Evolutionary conservation across 2,797 vertebrate genomes (phyloP).

Genomic region (Lithobates sylvaticus): DNA sequence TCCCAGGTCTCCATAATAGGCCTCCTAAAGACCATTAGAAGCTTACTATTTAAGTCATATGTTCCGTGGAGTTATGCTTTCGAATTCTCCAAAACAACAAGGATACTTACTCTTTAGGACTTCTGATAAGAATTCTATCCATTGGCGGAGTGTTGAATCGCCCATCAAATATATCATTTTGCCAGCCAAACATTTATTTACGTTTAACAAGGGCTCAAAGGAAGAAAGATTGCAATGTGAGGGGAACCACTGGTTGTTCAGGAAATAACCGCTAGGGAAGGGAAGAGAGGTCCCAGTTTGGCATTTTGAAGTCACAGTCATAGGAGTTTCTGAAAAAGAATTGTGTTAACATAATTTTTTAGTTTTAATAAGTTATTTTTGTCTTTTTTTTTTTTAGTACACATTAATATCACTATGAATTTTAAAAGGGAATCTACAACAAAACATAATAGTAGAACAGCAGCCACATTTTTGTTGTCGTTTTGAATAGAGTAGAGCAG

Average conservation of each 20-base stretch:
- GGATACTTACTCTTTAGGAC: slow-evolving; percentile 58
- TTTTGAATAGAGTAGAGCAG: no score
- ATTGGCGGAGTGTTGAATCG: slow-evolving; percentile 67
- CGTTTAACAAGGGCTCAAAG: slow-evolving; percentile 21
- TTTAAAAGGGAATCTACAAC: no score
- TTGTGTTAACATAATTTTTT: neutral
- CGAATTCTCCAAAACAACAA: no score
- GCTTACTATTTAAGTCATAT: neutral
- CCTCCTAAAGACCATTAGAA: no score
- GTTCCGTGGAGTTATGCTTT: no score
- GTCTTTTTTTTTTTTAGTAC: no score
- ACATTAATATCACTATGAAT: no score
- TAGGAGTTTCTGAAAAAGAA: slow-evolving; percentile 22
- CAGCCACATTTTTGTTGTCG: no score
- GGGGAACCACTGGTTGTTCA: slow-evolving; percentile 44
- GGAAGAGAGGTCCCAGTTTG: slow-evolving; percentile 45
- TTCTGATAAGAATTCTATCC: slow-evolving; percentile 66
- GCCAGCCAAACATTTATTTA: slow-evolving; percentile 54
- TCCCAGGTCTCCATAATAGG: no score
- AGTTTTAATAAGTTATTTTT: no score
- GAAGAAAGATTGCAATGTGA: slow-evolving; percentile 45
- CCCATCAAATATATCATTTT: slow-evolving; percentile 67
- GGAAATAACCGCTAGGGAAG: slow-evolving; percentile 52
- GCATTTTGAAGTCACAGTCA: slow-evolving; percentile 38
- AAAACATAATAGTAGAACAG: no score